A percentile compares a stretch with the other conserved stretches of the same genome.
Conservation (phyloP, 2,797 vertebrate species). For the Cyclopterus lumpus region DNA sequence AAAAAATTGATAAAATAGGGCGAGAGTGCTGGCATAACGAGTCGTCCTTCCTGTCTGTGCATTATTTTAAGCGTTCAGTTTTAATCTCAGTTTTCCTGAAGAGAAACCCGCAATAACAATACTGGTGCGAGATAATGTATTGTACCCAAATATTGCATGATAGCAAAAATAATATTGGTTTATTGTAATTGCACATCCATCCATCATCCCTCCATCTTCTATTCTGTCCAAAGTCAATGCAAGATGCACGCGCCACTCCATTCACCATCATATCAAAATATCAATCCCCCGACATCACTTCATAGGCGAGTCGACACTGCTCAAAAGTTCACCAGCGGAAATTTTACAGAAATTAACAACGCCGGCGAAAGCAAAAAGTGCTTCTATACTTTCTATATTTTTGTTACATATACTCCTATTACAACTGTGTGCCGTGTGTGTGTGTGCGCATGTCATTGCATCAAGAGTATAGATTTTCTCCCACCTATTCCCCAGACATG, state of each 20-base stretch:
- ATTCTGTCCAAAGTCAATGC: slow-evolving; percentile 5
- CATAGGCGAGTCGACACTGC: not conserved
- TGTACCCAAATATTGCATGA: not conserved
- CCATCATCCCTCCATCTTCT: not conserved
- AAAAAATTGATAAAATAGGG: not conserved
- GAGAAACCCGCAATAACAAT: not conserved
- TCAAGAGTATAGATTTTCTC: slow-evolving; percentile 19
- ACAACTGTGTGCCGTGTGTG: not conserved
- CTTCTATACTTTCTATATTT: not conserved
- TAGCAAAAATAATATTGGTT: not conserved
- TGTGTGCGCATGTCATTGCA: slow-evolving; percentile 21
- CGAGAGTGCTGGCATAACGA: not conserved
- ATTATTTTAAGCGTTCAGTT: not conserved
- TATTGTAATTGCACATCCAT: not conserved
- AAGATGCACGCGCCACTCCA: not conserved
- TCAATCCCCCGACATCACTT: not conserved
- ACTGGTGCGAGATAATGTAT: not conserved
- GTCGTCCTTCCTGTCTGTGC: not conserved
- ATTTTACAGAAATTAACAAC: not conserved
- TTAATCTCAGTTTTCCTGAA: no score
- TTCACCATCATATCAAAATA: not conserved
- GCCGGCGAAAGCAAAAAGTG: not conserved
- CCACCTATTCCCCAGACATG: slow-evolving; percentile 17
- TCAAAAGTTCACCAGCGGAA: not conserved
- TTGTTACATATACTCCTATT: not conserved